These are phyloP conservation scores for Hozukius guyotensis DNA, from an alignment of 2,797 vertebrate genomes.

Conservation along the genomic window DNA sequence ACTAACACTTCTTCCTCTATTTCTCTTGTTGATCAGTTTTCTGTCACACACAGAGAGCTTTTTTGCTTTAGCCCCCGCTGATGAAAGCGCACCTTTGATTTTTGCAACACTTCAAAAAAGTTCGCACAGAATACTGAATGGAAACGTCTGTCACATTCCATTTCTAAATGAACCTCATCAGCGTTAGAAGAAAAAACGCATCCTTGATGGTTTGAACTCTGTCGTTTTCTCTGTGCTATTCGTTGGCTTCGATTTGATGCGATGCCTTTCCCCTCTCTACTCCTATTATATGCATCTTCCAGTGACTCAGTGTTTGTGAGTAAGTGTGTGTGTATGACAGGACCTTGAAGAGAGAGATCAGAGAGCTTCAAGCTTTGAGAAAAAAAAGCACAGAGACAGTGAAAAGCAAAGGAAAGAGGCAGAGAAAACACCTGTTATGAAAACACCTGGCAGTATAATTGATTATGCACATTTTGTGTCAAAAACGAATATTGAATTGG, in stretches of 20 bases:
- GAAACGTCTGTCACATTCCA: slow-evolving; percentile 3
- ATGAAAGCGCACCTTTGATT: slow-evolving; percentile 1
- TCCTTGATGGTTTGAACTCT: slow-evolving; percentile 3
- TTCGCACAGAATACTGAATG: background rate
- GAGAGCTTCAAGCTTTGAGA: background rate
- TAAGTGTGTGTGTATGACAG: background rate
- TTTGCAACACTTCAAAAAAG: background rate
- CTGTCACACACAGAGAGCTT: background rate
- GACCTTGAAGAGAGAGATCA: slow-evolving; percentile 18
- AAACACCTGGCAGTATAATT: slow-evolving; percentile 6
- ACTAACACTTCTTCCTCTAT: background rate
- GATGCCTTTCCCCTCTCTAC: background rate
- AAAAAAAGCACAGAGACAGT: background rate
- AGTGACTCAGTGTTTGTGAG: background rate
- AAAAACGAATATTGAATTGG: background rate
- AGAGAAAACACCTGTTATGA: slow-evolving; percentile 5
- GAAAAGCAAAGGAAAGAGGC: background rate
- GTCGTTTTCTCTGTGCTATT: background rate
- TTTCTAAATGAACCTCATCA: slow-evolving; percentile 1
- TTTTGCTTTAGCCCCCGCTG: background rate
- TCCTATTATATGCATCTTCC: background rate
- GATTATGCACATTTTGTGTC: slow-evolving; percentile 7
- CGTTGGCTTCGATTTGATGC: background rate
- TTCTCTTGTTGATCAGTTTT: slow-evolving; percentile 25
- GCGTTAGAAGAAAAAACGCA: background rate